Base-by-base conservation (phyloP, 2,888 invertebrate genomes). In the Caenorhabditis macrosperma region DNA sequence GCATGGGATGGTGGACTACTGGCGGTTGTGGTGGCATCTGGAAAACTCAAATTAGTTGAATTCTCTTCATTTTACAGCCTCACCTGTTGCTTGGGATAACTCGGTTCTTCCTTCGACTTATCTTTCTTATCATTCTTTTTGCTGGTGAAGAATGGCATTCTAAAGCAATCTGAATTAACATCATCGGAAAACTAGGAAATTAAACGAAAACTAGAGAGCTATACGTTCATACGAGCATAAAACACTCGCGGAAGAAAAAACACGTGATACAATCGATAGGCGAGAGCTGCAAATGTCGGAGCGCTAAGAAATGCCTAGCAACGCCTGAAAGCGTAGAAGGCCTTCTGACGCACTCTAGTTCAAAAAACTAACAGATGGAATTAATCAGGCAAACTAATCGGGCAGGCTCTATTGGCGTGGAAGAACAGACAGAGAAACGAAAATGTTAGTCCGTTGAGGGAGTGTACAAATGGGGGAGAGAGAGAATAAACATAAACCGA, bases 81-180 rank as follows among this genome's bases (percentile, higher is more conserved):
- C 26, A 72, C 72, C 38, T 55, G 28, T n/a, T 78, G 78, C 20
- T 67, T 59, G 6, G 78, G 78, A 60, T 78, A 78, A 12, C 57
- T 64, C 22, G 69, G 57, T 12, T 30, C 63, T n/a, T 69, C 63
- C 12, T 30, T 55, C 15, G 33, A 24, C 33, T 64, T 59, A 7
- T 59, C 59, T 10, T 69, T 64, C 26, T 69, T 66, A 10, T 78
- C 71, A 33, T 54, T 63, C 35, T 67, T 72, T 35, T 72, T 78
- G 30, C 66, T 54, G 38, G 68, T 72, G 33, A 78, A 78, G 28
- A 78, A 55, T 24, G 78, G 78, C 78, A 78, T 78, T 28, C 9
- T 26, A 26, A 26, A 50, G 10, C 2, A 24, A 10, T 44, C 28
- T 35, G 20, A 26, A 28, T 26, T 20, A 2, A 41, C n/a, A n/a